Evolutionary conservation across 2,888 invertebrate genomes (phyloP), one percentile per base, ranked within the genome.

Genomic region (Dasysyrphus albostriatus): DNA sequence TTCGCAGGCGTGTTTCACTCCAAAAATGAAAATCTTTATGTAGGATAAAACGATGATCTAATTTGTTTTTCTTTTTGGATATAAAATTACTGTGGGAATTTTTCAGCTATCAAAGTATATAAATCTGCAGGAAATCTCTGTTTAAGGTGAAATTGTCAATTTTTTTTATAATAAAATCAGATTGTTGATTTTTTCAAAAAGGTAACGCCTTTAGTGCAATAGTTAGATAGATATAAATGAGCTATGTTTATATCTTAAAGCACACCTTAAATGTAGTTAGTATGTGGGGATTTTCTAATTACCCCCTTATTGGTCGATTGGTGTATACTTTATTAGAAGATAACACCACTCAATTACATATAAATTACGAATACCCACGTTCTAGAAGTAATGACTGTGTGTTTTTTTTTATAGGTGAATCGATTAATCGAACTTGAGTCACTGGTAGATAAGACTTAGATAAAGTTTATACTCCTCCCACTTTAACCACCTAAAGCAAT

Each of bases 21-120:
- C 76, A 75, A 84, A 65, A 58, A 24, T 2, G 3, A 24, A 24
- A 24, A 42, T 44, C 47, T 58, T 37, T 59, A 16, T 49, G 14
- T 49, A 37, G 24, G 24, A 72, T 10, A 39, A 34, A 24, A 9
- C 3, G 51, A 69, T 69, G 59, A 69, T 75, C 58, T 61, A 74
- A 85, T 85, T 82, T 85, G 85, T 74, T 78, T 85, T 58, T n/a
- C 16, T 51, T 77, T 82, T 77, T 82, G 75, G 84, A 58, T 39
- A 42, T 29, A 51, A 49, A 67, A 67, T 77, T 70, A 32, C 10
- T 65, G 73, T 83, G 73, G 59, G 78, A 78, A 78, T 72, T 58
- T 58, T 47, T 51, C 47, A 29, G 7, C 37, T 47, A 24, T 63
- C 44, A 63, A 19, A 49, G 12, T 37, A 5, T 24, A 29, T 12